phyloP scores from a whole-genome alignment of 2,797 vertebrate genomes.

The Phaenicophaeus curvirostris region DNA sequence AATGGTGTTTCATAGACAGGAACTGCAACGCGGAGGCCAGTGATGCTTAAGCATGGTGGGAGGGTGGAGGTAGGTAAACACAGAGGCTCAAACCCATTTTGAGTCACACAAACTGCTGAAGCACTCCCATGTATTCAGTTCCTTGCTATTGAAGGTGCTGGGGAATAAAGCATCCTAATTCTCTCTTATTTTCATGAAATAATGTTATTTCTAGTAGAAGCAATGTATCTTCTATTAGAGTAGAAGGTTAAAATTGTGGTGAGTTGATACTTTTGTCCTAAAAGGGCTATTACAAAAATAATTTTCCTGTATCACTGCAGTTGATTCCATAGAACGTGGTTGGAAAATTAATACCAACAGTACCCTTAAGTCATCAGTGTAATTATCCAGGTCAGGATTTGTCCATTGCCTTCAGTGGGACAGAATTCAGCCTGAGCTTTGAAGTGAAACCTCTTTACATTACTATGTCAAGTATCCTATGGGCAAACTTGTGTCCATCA shows the following conservation, averaged over 20 bases:
- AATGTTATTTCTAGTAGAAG: background rate
- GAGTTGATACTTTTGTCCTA: background rate
- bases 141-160: background rate
- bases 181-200: background rate
- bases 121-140: fast-evolving
- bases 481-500: background rate
- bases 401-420: background rate
- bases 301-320: background rate
- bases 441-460: background rate
- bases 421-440: background rate
- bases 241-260: background rate
- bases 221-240: background rate
- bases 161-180: background rate
- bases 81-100: background rate
- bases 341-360: background rate
- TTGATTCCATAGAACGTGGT: background rate
- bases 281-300: background rate
- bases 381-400: background rate
- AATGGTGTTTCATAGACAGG: background rate
- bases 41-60: fast-evolving
- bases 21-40: fast-evolving
- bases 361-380: background rate
- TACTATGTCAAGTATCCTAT: background rate
- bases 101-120: background rate
- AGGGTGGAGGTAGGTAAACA: background rate